Evolutionary conservation across 2,113 vertebrate genomes (phyloP), one percentile per base, ranked within the genome.

Genomic region (Phoxinus phoxinus): DNA sequence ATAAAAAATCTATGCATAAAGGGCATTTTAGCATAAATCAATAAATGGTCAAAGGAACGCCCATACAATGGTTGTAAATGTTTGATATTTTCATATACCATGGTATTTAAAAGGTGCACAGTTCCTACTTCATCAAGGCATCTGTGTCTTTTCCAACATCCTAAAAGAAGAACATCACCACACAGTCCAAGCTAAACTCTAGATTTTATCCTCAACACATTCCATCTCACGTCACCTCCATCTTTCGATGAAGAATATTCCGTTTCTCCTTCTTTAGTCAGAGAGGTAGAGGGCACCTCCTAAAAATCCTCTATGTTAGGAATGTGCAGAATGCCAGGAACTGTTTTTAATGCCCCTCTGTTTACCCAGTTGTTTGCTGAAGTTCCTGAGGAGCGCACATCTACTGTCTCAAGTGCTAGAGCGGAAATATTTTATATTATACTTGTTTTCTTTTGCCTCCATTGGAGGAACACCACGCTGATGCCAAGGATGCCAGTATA

Each of bases 241-340:
- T 78, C 27, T 58, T 30, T 46, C 48, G 41, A 84, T 56, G 25
- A 41, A 84, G 81, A 84, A 71, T 73, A 56, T 46, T 84, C 65
- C 56, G 80, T 71, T 80, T 87, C 81, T 87, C 81, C 86, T 79
- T 87, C 63, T 87, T 87, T 87, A 87, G 86, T 77, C 82, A 87
- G 41, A 83, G 72, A 80, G 63, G 74, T 63, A 46, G 30, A 69
- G 73, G 81, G 51, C 23, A 84, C 61, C 81, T 78, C 61, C 53
- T 59, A 59, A 77, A 76, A 72, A 83, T 25, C 30, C 41, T 78
- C 65, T 65, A 78, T 87, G 86, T 37, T 48, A 75, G 86, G 86
- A 87, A 87, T 87, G 53, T 61, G 63, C 74, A 84, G 86, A 84
- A 87, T 87, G 86, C 86, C 82, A 87, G 74, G 75, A 61, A 73